These are phyloP conservation scores for Coracias cyanogaster DNA, from an alignment of 2,797 vertebrate species.

Conservation along the genomic window DNA sequence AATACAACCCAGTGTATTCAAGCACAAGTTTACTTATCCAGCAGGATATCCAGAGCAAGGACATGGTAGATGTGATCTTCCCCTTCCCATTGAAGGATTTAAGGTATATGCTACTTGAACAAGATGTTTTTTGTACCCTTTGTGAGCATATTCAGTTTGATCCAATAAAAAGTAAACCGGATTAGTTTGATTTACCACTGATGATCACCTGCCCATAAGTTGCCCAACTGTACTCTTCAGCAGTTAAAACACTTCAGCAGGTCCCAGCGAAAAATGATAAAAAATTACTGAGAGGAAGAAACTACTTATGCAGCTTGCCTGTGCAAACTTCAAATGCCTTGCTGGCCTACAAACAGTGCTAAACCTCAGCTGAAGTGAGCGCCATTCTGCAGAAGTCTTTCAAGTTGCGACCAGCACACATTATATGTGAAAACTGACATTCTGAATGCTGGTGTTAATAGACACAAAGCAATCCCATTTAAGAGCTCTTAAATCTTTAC, in stretches of 20 bases:
- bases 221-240: not conserved
- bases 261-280: not conserved
- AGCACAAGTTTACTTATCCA: not conserved
- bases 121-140: not conserved
- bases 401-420: not conserved
- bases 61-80: not conserved
- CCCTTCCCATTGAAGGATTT: not conserved
- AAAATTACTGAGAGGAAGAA: not conserved
- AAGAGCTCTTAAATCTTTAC: not conserved
- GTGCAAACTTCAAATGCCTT: not conserved
- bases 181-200: not conserved
- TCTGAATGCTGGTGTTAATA: not conserved
- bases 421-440: not conserved
- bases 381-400: not conserved
- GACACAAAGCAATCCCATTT: not conserved
- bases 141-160: not conserved
- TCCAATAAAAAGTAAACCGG: constrained; percentile 4
- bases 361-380: not conserved
- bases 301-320: not conserved
- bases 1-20: not conserved
- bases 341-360: not conserved
- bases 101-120: not conserved
- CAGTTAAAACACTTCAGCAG: not conserved
- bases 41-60: not conserved
- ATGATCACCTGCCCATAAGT: not conserved